A percentile compares a stretch with the other conserved stretches of the same genome.
phyloP scores from a whole-genome alignment of 2,797 vertebrate genomes.

The Neoniphon sammara region DNA sequence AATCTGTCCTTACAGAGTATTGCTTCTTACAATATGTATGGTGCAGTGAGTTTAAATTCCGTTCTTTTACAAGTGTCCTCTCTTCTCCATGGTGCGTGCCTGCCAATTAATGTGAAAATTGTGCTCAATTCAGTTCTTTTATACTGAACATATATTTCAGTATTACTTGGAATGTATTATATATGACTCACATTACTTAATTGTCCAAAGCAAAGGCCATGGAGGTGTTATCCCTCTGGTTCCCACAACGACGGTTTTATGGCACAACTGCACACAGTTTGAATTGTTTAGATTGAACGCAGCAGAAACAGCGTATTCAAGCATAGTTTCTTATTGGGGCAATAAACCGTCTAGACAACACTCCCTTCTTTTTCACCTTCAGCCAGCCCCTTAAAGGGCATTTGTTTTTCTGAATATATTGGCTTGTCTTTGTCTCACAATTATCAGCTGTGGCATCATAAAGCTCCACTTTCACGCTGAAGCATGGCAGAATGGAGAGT shows the following conservation, averaged over 20 bases:
- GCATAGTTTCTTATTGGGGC: conserved; percentile 96
- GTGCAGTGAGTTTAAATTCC: not conserved
- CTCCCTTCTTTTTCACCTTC: conserved; percentile 85
- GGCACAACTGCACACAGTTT: conserved; percentile 65
- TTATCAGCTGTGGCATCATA: conserved; percentile 69
- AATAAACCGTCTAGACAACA: conserved; percentile 99
- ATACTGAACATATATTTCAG: not conserved
- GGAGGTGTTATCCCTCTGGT: conserved; percentile 48
- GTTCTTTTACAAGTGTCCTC: not conserved
- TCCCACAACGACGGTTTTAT: conserved; percentile 75
- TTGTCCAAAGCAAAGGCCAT: not conserved
- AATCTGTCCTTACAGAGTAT: not conserved
- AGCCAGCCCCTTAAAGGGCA: conserved; percentile 70
- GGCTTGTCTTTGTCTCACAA: conserved; percentile 75
- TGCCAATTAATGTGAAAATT: not conserved
- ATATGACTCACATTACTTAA: not conserved
- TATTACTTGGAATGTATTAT: not conserved
- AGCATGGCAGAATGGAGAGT: conserved; percentile 16
- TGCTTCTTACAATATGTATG: not conserved
- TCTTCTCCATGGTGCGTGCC: not conserved
- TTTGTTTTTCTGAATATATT: conserved; percentile 84
- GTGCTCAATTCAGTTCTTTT: not conserved
- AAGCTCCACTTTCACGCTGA: conserved; percentile 15
- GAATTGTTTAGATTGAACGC: conserved; percentile 90
- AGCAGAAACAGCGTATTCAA: conserved; percentile 91